Percentiles rank a stretch among this genome's conserved stretches.
Evolutionary conservation across 2,888 invertebrate species (phyloP).

Genomic region (Stenodema calcarata): DNA sequence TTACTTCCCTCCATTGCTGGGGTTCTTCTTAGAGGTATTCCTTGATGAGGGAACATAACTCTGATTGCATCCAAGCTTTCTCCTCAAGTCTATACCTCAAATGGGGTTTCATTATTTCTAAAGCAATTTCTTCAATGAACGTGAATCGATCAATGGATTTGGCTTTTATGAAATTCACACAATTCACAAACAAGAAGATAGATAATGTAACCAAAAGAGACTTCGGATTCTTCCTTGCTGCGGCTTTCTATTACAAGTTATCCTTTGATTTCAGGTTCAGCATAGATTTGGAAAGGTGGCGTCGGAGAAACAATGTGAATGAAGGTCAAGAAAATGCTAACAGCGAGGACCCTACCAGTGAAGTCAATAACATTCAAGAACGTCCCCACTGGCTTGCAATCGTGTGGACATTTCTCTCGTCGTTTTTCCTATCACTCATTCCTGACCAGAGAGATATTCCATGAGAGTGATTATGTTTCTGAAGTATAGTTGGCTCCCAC

Average conservation of each 20-base stretch:
- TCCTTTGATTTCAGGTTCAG: slow-evolving; percentile 24
- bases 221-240: too few relatives aligned
- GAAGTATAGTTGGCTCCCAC: slow-evolving; percentile 20
- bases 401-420: slow-evolving; percentile 88
- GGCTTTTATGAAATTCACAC: too few relatives aligned
- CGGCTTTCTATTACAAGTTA: background rate
- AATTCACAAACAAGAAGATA: too few relatives aligned
- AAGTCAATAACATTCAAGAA: slow-evolving; percentile 28
- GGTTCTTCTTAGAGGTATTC: too few relatives aligned
- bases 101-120: too few relatives aligned
- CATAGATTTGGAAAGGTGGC: slow-evolving; percentile 44
- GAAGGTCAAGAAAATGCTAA: background rate
- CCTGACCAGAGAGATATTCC: slow-evolving; percentile 68
- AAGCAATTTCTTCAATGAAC: too few relatives aligned
- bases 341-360: slow-evolving; percentile 22
- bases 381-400: slow-evolving; percentile 59
- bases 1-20: too few relatives aligned
- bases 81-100: too few relatives aligned
- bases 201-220: too few relatives aligned
- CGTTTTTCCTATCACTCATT: slow-evolving; percentile 92
- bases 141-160: too few relatives aligned
- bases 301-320: slow-evolving; percentile 32
- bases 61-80: too few relatives aligned
- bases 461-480: slow-evolving; percentile 21
- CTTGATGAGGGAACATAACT: too few relatives aligned